These are phyloP conservation scores for Steinernema scapterisci DNA, from an alignment of 2,888 invertebrate species.

Conservation along the genomic window DNA sequence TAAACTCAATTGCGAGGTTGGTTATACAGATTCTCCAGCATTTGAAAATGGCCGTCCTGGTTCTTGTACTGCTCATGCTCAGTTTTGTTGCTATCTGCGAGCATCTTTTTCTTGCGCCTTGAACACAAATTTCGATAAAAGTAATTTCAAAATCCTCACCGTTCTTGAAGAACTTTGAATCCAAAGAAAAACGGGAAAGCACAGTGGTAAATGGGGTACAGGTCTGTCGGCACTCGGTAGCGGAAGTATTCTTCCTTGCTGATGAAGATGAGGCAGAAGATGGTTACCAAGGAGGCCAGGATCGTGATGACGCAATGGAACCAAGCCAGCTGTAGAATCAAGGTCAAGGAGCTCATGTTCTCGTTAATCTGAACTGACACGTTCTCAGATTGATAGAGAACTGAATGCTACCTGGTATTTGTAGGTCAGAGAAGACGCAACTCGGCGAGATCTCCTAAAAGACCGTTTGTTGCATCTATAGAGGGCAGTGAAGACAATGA, in stretches of 20 bases:
- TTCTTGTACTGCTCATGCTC: background rate
- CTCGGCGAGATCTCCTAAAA: background rate
- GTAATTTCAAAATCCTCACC: too few species aligned
- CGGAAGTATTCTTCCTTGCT: background rate
- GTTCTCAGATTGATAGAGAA: too few species aligned
- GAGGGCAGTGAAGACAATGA: constrained; percentile 11
- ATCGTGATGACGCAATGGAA: constrained; percentile 8
- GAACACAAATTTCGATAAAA: too few species aligned
- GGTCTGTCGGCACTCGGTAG: background rate
- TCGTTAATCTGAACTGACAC: background rate
- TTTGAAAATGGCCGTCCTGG: constrained; percentile 13
- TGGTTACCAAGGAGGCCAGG: background rate
- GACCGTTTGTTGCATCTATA: background rate
- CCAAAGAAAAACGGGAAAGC: background rate
- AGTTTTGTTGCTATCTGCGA: background rate
- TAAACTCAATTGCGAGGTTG: too few species aligned
- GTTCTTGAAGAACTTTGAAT: background rate
- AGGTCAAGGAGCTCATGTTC: background rate
- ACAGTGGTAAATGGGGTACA: constrained; percentile 10
- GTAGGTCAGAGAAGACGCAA: background rate
- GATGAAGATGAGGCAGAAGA: background rate
- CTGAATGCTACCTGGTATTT: background rate
- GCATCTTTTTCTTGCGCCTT: background rate
- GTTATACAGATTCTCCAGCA: constrained; percentile 13
- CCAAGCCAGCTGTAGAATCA: constrained; percentile 15